phyloP scores from a whole-genome alignment of 1,140 invertebrate species.

The Saxidomus purpurata region DNA sequence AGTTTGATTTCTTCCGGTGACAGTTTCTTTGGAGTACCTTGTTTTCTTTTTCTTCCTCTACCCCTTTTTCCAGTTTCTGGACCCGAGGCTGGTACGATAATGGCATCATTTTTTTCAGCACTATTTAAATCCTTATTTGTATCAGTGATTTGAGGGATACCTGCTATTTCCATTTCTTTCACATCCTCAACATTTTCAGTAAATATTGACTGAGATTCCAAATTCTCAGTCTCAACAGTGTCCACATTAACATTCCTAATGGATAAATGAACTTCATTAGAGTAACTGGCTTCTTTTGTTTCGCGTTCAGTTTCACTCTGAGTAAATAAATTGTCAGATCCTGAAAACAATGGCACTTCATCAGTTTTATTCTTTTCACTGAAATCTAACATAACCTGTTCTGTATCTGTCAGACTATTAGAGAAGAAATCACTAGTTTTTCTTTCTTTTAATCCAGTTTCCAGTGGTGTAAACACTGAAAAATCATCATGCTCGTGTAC shows the following conservation, averaged over 20 bases:
- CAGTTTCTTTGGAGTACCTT: constrained; percentile 72
- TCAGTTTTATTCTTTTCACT: background rate
- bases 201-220: no score
- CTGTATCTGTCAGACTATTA: background rate
- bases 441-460: constrained; percentile 6
- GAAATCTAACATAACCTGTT: background rate
- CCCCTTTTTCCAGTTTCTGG: background rate
- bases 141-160: background rate
- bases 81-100: background rate
- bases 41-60: constrained; percentile 74
- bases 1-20: constrained; percentile 43
- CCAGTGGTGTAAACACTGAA: constrained; percentile 73
- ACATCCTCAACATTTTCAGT: background rate
- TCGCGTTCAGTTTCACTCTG: background rate
- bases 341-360: background rate
- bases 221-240: background rate
- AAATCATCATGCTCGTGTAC: constrained; percentile 75
- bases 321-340: constrained; percentile 30
- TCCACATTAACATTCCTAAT: background rate
- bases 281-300: background rate
- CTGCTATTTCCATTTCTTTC: background rate
- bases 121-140: background rate
- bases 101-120: background rate
- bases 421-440: background rate
- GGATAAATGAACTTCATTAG: background rate